Percentiles rank a stretch among this genome's conserved stretches.
These are phyloP conservation scores for Sebastes steindachneri DNA, from an alignment of 2,797 vertebrate species.

Conservation along the genomic window DNA sequence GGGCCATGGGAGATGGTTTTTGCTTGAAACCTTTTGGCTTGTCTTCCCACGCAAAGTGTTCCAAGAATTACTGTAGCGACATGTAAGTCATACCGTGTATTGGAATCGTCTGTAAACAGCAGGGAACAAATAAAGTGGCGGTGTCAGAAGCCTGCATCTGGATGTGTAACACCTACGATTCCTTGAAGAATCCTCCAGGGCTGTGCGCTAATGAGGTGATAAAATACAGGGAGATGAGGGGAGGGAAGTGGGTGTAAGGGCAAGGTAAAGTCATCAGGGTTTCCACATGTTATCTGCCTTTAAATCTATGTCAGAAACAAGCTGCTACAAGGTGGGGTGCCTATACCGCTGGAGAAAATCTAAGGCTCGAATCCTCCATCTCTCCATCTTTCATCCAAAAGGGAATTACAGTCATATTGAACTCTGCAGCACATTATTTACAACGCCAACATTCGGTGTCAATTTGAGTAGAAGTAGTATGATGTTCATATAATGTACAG, in stretches of 20 bases:
- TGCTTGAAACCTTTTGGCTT: slow-evolving; percentile 39
- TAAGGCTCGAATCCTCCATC: slow-evolving; percentile 22
- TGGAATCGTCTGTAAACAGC: slow-evolving; percentile 35
- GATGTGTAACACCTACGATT: slow-evolving; percentile 40
- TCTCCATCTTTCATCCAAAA: slow-evolving; percentile 27
- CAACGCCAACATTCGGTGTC: background rate
- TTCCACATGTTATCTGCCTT: slow-evolving; percentile 36
- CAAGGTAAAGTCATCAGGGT: slow-evolving; percentile 35
- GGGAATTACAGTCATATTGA: background rate
- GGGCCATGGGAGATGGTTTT: slow-evolving; percentile 24
- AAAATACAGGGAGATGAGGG: slow-evolving; percentile 40
- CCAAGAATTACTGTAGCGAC: background rate
- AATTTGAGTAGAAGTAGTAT: background rate
- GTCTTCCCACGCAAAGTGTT: slow-evolving; percentile 1
- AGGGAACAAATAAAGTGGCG: slow-evolving; percentile 38
- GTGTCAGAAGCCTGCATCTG: slow-evolving; percentile 24
- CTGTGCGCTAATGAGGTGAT: slow-evolving; percentile 67
- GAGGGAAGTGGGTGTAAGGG: slow-evolving; percentile 29
- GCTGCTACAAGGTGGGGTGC: slow-evolving; percentile 30
- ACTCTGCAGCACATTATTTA: background rate
- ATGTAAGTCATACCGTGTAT: background rate
- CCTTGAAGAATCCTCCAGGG: slow-evolving; percentile 58
- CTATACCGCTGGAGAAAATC: slow-evolving; percentile 11
- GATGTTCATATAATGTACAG: background rate
- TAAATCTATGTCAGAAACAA: slow-evolving; percentile 45